phyloP scores from a whole-genome alignment of 2,797 vertebrate species.

The Tamandua tetradactyla region DNA sequence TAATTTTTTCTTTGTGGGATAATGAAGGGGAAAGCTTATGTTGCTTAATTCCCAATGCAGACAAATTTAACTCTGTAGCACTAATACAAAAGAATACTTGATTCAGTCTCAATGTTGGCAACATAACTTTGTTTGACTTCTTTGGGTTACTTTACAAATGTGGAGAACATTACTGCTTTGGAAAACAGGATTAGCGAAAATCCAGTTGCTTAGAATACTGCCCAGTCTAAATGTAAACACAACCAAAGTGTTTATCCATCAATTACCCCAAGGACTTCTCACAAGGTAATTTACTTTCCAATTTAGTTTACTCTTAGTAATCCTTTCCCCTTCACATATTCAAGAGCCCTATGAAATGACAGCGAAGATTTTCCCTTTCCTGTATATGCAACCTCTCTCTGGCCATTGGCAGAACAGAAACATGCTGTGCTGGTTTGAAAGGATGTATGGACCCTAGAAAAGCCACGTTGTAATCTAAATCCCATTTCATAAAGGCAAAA shows the following conservation, averaged over 20 bases:
- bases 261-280: background rate
- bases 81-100: background rate
- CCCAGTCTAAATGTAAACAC: constrained; percentile 48
- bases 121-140: background rate
- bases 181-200: constrained; percentile 62
- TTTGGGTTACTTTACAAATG: background rate
- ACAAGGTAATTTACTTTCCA: background rate
- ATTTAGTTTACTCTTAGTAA: constrained; percentile 25
- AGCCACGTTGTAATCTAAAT: no score
- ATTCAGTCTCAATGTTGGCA: background rate
- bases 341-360: background rate
- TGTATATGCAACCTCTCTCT: background rate
- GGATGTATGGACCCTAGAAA: no score
- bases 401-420: background rate
- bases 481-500: no score
- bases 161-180: background rate
- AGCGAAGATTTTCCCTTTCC: constrained; percentile 25
- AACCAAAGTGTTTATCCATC: constrained; percentile 52
- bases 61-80: background rate
- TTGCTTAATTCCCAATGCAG: background rate
- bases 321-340: background rate
- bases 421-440: no score
- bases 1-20: background rate
- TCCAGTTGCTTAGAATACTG: constrained; percentile 43
- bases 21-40: background rate